A percentile compares a stretch with the other conserved stretches of the same genome.
These are phyloP conservation scores for Gadus macrocephalus DNA, from an alignment of 2,113 vertebrate genomes.

Conservation along the genomic window DNA sequence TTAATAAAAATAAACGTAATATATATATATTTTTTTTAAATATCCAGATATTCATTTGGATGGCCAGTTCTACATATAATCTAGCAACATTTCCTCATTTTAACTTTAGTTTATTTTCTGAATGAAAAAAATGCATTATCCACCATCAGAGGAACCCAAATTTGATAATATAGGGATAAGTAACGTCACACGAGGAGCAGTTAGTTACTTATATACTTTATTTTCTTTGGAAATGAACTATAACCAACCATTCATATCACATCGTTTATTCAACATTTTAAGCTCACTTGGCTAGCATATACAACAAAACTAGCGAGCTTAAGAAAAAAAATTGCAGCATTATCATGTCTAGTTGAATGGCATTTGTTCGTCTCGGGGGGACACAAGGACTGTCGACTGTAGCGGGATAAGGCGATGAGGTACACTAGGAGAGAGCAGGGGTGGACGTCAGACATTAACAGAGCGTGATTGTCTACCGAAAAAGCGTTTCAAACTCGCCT, in stretches of 20 bases:
- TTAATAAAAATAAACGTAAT: too few species aligned
- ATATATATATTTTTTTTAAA: too few species aligned
- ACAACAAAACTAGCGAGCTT: conserved; percentile 57
- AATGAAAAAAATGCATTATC: too few species aligned
- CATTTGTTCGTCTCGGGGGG: conserved; percentile 49
- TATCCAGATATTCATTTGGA: too few species aligned
- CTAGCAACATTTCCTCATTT: too few species aligned
- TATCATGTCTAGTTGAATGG: conserved; percentile 57
- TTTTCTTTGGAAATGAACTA: conserved; percentile 68
- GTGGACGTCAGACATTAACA: conserved; percentile 3
- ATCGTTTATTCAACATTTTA: conserved; percentile 39
- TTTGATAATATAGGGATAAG: neutral
- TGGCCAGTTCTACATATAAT: too few species aligned
- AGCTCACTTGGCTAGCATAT: conserved; percentile 53
- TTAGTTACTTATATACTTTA: conserved; percentile 66
- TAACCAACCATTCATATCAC: conserved; percentile 69
- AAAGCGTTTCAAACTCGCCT: neutral
- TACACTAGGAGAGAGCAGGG: conserved; percentile 38
- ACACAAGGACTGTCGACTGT: conserved; percentile 35
- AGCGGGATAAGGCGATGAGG: conserved; percentile 62
- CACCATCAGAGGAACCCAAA: neutral
- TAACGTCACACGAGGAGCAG: neutral
- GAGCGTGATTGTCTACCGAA: too few species aligned
- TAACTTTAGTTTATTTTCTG: too few species aligned
- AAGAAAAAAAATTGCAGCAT: conserved; percentile 45